Base-by-base conservation (phyloP, 1,140 invertebrate species). In the Venturia canescens region DNA sequence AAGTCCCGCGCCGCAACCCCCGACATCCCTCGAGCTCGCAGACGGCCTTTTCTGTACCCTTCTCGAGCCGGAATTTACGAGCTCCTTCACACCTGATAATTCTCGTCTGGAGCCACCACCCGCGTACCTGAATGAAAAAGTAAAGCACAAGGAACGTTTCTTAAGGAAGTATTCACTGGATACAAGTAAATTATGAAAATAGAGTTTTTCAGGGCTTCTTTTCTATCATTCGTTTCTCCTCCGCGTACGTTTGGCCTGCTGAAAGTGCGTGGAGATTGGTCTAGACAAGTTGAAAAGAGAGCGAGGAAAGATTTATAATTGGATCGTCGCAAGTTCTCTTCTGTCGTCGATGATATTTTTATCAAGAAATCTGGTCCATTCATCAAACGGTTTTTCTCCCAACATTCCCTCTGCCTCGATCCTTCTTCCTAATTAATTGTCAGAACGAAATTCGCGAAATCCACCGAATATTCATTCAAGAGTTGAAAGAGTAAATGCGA, bases 11-110 rank as follows among this genome's bases (percentile, higher is more conserved):
- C 83, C 84, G 78, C 80, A 80, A 69, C 81, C 83, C 75, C 80
- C 83, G 21, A 86, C 85, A 80, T 71, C 84, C 50, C 82, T 87
- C 79, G 86, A 85, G 80, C 85, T 86, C 34, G 86, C 80, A 34
- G 89, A 88, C 70, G 88, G 87, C 78, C 86, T 88, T 72, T 88
- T 91, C 80, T 88, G 87, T 71, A 88, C 88, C 78, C 90, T 87
- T 60, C 89, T 87, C 78, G 89, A 88, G 82, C 82, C 86, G 75
- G 89, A 88, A 80, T 81, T 87, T 80, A 90, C 89, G 72, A 89
- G 70, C 82, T 91, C 90, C 80, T 91, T 91, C 76, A 90, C 85
- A 72, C 88, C 89, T n/a, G 87, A 87, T 80, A 89, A 83, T 77
- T 91, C 90, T 84, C 89, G 85, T 77, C 87, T 89, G 38, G 89